phyloP scores from a whole-genome alignment of 2,888 invertebrate genomes.

The Eledona agricola region DNA sequence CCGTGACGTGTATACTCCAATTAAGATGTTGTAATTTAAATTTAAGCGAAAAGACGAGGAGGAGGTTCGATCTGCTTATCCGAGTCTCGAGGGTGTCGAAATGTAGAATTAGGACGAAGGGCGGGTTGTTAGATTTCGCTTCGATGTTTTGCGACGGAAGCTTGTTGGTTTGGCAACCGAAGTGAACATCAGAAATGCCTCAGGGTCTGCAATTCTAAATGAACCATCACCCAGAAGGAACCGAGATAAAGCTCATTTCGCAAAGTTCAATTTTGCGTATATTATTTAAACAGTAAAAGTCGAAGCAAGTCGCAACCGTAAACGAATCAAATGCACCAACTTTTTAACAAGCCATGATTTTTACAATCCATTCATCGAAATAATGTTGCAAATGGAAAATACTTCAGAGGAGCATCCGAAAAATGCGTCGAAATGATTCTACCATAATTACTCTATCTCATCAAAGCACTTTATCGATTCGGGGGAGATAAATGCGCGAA shows the following conservation, averaged over 20 bases:
- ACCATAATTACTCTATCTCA: slow-evolving; percentile 35
- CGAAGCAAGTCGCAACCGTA: slow-evolving; percentile 11
- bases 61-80: too few relatives aligned
- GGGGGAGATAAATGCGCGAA: slow-evolving; percentile 12
- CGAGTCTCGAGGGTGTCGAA: slow-evolving; percentile 36
- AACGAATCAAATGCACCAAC: slow-evolving; percentile 11
- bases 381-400: slow-evolving; percentile 35
- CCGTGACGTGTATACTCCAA: too few relatives aligned
- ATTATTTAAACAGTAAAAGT: slow-evolving; percentile 38
- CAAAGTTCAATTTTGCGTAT: slow-evolving; percentile 34
- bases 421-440: slow-evolving; percentile 29
- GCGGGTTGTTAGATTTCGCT: slow-evolving; percentile 36
- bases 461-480: slow-evolving; percentile 30
- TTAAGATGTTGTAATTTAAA: too few relatives aligned
- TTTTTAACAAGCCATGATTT: slow-evolving; percentile 4
- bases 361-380: slow-evolving; percentile 13
- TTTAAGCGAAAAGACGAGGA: too few relatives aligned
- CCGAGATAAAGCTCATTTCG: slow-evolving; percentile 28
- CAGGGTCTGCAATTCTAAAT: slow-evolving; percentile 35
- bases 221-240: slow-evolving; percentile 34
- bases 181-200: slow-evolving; percentile 38
- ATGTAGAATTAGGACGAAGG: slow-evolving; percentile 35
- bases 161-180: slow-evolving; percentile 36
- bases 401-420: slow-evolving; percentile 27
- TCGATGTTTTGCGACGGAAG: slow-evolving; percentile 38